Conservation (phyloP, 2,888 invertebrate genomes). For the Smittia sp. region DNA sequence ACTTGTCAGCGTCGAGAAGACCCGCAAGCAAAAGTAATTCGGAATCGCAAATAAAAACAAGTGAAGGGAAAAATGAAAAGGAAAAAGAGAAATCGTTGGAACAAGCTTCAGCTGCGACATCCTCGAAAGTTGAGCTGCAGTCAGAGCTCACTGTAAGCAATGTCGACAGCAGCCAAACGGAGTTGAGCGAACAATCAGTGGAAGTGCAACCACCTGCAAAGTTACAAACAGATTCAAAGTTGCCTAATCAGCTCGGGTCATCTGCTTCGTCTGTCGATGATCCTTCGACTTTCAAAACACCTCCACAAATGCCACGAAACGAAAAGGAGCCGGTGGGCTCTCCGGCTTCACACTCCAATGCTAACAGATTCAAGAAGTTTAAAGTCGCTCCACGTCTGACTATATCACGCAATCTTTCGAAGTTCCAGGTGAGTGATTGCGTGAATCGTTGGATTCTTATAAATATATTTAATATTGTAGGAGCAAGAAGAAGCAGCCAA, state of each 20-base stretch:
- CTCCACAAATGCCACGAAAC: background rate
- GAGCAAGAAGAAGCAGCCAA: background rate
- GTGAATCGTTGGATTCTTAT: background rate
- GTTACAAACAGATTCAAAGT: no score
- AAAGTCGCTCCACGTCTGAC: background rate
- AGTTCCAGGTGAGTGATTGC: background rate
- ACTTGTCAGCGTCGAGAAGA: conserved; percentile 6
- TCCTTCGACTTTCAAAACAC: background rate
- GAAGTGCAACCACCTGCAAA: no score
- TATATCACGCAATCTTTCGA: background rate
- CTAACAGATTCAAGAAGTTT: background rate
- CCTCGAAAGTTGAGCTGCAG: background rate
- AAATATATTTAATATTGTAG: background rate
- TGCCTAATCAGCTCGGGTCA: no score
- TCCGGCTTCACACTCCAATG: background rate
- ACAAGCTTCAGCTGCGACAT: background rate
- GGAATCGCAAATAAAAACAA: background rate
- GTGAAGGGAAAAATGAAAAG: background rate
- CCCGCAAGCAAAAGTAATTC: background rate
- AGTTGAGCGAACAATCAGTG: background rate
- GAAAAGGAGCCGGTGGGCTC: background rate
- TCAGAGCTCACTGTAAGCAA: no score
- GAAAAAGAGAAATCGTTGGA: background rate
- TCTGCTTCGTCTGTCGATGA: background rate
- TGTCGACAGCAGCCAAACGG: background rate